Evolutionary conservation across 2,797 vertebrate genomes (phyloP).

Genomic region (Scomberomorus guttatus): DNA sequence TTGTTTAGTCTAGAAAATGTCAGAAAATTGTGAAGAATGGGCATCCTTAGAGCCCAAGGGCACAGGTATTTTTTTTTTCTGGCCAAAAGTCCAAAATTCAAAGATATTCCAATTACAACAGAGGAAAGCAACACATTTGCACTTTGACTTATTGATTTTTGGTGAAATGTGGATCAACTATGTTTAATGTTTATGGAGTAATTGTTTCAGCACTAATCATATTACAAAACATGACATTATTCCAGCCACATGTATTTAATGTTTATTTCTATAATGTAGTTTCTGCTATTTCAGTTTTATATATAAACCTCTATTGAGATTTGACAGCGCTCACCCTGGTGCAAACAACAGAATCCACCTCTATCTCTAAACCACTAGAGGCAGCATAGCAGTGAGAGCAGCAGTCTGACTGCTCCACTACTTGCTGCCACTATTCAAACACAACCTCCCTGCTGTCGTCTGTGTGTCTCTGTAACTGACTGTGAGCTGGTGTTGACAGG

Average conservation of each 20-base stretch:
- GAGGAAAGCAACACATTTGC: too few species aligned
- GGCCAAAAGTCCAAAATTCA: too few species aligned
- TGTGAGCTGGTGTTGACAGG: constrained; percentile 80
- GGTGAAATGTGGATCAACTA: too few species aligned
- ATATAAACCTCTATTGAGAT: neutral
- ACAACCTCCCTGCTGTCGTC: constrained; percentile 39
- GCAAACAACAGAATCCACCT: constrained; percentile 6
- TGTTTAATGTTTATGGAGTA: neutral
- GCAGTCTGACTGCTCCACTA: neutral
- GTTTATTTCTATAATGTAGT: neutral
- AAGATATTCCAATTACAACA: too few species aligned
- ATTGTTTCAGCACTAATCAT: neutral
- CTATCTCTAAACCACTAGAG: constrained; percentile 27
- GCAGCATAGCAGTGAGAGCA: constrained; percentile 34
- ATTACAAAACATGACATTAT: neutral
- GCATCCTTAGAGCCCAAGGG: too few species aligned
- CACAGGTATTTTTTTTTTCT: too few species aligned
- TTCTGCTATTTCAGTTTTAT: neutral
- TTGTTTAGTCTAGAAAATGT: too few species aligned
- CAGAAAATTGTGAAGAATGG: too few species aligned
- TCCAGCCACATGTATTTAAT: neutral
- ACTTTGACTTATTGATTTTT: too few species aligned
- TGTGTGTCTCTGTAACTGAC: constrained; percentile 60
- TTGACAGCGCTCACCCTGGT: neutral
- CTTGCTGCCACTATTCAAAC: constrained; percentile 40